These are phyloP conservation scores for Globia sparganii DNA, from an alignment of 2,888 invertebrate species.

Conservation along the genomic window DNA sequence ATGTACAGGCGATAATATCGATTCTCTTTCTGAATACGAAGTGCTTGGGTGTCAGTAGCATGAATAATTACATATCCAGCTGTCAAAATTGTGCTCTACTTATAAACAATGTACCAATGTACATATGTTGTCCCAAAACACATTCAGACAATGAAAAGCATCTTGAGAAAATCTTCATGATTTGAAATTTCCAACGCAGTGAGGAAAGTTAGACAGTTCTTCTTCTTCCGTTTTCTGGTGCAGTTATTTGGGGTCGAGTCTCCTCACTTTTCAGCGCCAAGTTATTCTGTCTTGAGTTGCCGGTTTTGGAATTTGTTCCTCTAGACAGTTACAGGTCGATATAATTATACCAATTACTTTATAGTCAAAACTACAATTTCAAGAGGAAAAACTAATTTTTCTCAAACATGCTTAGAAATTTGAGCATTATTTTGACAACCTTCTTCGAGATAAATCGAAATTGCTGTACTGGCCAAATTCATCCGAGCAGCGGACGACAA, in stretches of 20 bases:
- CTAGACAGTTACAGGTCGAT: background rate
- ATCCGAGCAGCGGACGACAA: too few relatives aligned
- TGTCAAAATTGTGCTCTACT: background rate
- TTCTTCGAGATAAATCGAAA: too few relatives aligned
- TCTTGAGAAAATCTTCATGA: background rate
- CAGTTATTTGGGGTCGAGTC: background rate
- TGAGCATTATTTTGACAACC: too few relatives aligned
- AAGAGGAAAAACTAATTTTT: background rate
- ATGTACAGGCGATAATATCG: constrained; percentile 49
- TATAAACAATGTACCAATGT: background rate
- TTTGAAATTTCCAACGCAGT: background rate
- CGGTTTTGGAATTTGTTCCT: background rate
- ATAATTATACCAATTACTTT: background rate
- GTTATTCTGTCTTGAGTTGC: background rate
- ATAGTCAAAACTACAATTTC: background rate
- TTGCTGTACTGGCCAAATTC: too few relatives aligned
- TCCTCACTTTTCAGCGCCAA: background rate
- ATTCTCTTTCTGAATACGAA: constrained; percentile 39
- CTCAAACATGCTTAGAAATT: too few relatives aligned
- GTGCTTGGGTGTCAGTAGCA: background rate
- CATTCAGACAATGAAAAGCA: background rate
- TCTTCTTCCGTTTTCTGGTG: background rate
- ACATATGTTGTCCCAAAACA: background rate
- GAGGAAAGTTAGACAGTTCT: background rate
- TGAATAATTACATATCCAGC: background rate